phyloP scores from a whole-genome alignment of 2,797 vertebrate species.

The Prionace glauca region DNA sequence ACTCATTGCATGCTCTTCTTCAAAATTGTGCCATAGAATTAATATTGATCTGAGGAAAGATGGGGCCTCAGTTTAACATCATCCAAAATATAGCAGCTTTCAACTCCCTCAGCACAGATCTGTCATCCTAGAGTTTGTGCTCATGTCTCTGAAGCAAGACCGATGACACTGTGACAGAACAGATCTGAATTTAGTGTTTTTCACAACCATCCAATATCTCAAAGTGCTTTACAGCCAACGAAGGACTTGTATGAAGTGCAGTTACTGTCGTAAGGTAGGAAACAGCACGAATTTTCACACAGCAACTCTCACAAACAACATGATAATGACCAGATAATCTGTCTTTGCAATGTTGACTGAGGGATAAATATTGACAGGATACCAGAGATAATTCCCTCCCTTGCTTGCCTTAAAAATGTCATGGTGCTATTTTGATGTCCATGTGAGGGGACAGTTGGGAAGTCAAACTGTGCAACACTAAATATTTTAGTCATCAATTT shows the following conservation, averaged over 20 bases:
- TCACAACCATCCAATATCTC: background rate
- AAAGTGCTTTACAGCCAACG: background rate
- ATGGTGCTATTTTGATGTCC: background rate
- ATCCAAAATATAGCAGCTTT: background rate
- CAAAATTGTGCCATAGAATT: background rate
- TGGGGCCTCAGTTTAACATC: background rate
- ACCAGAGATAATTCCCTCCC: background rate
- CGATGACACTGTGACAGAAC: background rate
- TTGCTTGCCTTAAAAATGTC: background rate
- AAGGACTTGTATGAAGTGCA: background rate
- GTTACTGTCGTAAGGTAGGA: background rate
- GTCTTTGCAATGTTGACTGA: background rate
- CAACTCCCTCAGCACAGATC: background rate
- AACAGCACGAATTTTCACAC: background rate
- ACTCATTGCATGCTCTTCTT: background rate
- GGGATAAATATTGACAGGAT: background rate
- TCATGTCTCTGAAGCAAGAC: background rate
- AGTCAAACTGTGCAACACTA: background rate
- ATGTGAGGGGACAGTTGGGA: background rate
- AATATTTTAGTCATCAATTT: background rate
- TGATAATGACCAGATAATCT: background rate
- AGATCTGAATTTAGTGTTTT: background rate
- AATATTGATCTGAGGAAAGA: background rate
- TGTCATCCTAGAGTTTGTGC: background rate
- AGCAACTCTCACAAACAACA: background rate